Evolutionary conservation across 2,797 vertebrate genomes (phyloP), one percentile per base, ranked within the genome.

Genomic region (Sebastes kiyomatsui): DNA sequence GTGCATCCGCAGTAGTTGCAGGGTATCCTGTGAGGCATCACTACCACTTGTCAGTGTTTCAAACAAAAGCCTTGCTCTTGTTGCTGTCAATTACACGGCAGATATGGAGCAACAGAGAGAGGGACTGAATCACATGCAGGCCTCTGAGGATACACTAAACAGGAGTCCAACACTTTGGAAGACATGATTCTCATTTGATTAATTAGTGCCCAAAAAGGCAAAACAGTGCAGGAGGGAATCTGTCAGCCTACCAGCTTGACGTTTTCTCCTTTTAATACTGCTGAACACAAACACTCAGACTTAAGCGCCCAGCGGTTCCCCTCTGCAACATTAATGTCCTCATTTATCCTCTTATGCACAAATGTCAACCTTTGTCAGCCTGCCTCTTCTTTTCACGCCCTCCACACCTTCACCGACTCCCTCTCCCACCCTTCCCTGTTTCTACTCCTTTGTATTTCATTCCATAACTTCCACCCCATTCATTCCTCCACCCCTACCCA

Each of bases 281-380:
- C 77, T 76, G 18, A 72, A 83, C 80, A 77, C 80, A 87, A 77
- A 61, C 82, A 84, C 87, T 71, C 85, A 89, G 73, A 72, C 84
- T 90, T 89, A 92, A 93, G 80, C 71, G 14, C 23, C 8, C 77
- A 32, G 82, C 80, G 22, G 85, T 27, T 91, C 89, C 93, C 93
- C 96, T 93, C 95, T 95, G 84, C 95, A 96, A 96, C 94, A 96
- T 95, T 96, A 94, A 97, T 97, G 93, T 90, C 89, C 91, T 93
- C 92, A 92, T 96, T 96, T 95, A 95, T 95, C 93, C 92, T 94
- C 92, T 94, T 94, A 93, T 86, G 93, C 91, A 92, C 95, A 97
- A 98, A 97, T 96, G 95, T 96, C 96, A 96, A 89, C 91, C 92
- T 94, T 93, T 92, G 91, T 92, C 84, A 90, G 84, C 67, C 54